Conservation (phyloP, 1,140 invertebrate species). For the Bombus picipes region DNA sequence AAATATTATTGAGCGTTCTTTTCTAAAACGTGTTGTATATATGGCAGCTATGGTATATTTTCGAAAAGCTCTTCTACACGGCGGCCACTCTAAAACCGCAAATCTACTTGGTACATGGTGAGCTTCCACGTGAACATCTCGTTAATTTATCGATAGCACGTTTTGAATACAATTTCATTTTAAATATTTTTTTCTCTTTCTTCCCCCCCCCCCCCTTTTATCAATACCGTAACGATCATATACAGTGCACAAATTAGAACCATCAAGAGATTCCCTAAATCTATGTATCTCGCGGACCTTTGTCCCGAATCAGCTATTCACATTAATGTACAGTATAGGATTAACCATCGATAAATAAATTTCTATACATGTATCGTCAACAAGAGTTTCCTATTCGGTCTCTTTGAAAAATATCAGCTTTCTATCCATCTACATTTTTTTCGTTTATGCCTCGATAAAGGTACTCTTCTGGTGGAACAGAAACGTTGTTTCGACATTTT, state of each 20-base stretch:
- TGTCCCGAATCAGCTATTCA: slow-evolving; percentile 56
- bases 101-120: slow-evolving; percentile 41
- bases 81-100: slow-evolving; percentile 8
- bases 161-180: not conserved
- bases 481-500: not conserved
- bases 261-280: slow-evolving; percentile 52
- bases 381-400: slow-evolving; percentile 9
- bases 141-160: slow-evolving; percentile 5
- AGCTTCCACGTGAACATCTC: slow-evolving; percentile 4
- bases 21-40: not conserved
- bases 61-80: slow-evolving; percentile 42
- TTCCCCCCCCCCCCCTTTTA: not conserved
- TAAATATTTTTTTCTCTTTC: not conserved
- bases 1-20: slow-evolving; percentile 21
- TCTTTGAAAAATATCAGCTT: slow-evolving; percentile 34
- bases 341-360: slow-evolving; percentile 62
- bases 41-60: slow-evolving; percentile 34
- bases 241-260: slow-evolving; percentile 55
- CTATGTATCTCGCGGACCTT: slow-evolving; percentile 5
- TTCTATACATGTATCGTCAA: slow-evolving; percentile 56
- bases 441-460: not conserved
- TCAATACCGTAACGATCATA: slow-evolving; percentile 8
- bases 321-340: slow-evolving; percentile 69
- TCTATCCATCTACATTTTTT: not conserved
- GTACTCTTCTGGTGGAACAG: slow-evolving; percentile 21